Base-by-base conservation (phyloP, 1,140 invertebrate species). In the Heliothis subflexa region DNA sequence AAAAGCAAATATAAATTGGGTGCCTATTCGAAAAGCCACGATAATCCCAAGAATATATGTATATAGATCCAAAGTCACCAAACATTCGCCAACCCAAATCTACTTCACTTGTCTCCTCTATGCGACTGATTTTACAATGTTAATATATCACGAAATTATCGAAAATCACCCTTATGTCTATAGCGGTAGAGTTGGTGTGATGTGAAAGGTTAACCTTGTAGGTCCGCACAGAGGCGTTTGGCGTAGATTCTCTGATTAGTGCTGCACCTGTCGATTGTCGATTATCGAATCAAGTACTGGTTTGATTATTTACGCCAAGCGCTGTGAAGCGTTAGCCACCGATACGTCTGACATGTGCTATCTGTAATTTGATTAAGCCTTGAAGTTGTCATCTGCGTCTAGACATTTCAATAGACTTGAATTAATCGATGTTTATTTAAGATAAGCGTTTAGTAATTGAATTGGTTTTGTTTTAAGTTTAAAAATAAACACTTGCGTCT, bases 51-150 rank as follows among this genome's bases (percentile, higher is more conserved):
- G 54, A 47, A 75, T 50, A 50, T 62, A 52, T 50, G 59, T 82
- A 78, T 74, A 73, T 78, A 76, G 18, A 76, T 70, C 33, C 50
- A 79, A 80, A 81, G 80, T 82, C 75, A 85, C 79, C 78, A 73
- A 78, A 82, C 40, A 52, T 52, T 80, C 74, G 68, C 80, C 68
- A 83, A 79, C 79, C 83, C 49, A 83, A 86, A 86, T 86, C 80
- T 83, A 83, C 81, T 82, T 79, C 78, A 83, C 81, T 85, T 82
- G 81, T 83, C 79, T 81, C 64, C 79, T 76, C 70, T 80, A 82
- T 80, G 33, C 81, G 16, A 75, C 52, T 81, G 81, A 80, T 80
- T 86, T 84, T 55, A 49, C 81, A 79, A 83, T 66, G 49, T 81
- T 76, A 79, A 61, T 45, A 50, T 66, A 40, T 45, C 45, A 40